Percentiles rank a stretch among this genome's conserved stretches.
Evolutionary conservation across 2,797 vertebrate species (phyloP).

Genomic region (Protosalanx chinensis): DNA sequence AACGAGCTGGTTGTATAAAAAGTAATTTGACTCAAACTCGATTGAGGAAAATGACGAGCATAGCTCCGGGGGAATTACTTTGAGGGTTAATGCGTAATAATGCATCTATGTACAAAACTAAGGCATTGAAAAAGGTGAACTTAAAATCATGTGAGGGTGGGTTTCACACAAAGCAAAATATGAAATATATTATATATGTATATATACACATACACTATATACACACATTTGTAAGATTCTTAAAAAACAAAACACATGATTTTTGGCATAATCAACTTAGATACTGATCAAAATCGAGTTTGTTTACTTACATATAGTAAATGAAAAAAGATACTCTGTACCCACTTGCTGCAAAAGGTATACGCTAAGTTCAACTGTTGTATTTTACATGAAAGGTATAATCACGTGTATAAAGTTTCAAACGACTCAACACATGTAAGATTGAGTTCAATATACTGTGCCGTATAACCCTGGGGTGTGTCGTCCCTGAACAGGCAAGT

Average conservation of each 20-base stretch:
- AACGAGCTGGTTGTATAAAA: slow-evolving; percentile 6
- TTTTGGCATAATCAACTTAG: slow-evolving; percentile 75
- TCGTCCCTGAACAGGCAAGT: slow-evolving; percentile 73
- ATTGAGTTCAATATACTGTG: slow-evolving; percentile 76
- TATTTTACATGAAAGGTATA: slow-evolving; percentile 61
- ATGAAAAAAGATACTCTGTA: slow-evolving; percentile 59
- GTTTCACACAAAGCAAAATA: slow-evolving; percentile 66
- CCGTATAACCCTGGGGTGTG: slow-evolving; percentile 62
- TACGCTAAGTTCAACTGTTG: slow-evolving; percentile 60
- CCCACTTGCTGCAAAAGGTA: slow-evolving; percentile 63
- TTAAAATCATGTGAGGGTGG: slow-evolving; percentile 48
- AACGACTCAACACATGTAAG: slow-evolving; percentile 74
- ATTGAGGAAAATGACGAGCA: slow-evolving; percentile 16
- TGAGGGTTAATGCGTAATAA: slow-evolving; percentile 50
- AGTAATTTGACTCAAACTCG: slow-evolving; percentile 9
- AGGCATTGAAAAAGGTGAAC: slow-evolving; percentile 62
- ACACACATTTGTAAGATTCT: slow-evolving; percentile 58
- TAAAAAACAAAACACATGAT: slow-evolving; percentile 58
- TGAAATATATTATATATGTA: slow-evolving; percentile 70
- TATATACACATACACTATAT: slow-evolving; percentile 13
- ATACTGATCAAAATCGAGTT: slow-evolving; percentile 64
- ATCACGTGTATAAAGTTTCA: slow-evolving; percentile 73
- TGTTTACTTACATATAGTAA: slow-evolving; percentile 62
- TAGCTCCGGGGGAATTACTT: slow-evolving; percentile 33
- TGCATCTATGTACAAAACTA: slow-evolving; percentile 56